Evolutionary conservation across 2,888 invertebrate genomes (phyloP).

Genomic region (Stenolophus ochropezus): DNA sequence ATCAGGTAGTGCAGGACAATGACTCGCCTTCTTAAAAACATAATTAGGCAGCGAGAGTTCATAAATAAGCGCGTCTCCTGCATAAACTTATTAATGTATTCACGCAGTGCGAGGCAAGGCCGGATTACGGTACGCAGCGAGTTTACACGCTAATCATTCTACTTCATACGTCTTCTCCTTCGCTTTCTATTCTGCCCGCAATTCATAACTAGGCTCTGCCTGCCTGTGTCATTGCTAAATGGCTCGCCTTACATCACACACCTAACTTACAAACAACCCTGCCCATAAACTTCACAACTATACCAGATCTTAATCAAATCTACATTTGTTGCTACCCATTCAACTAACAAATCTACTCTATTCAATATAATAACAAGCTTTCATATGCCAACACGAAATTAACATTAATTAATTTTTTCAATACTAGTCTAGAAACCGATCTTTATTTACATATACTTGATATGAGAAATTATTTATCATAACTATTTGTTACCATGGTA

Average conservation of each 20-base stretch:
- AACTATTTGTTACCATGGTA: too few species aligned
- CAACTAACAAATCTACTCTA: too few species aligned
- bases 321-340: too few species aligned
- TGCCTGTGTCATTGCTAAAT: not conserved
- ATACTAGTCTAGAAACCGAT: too few species aligned
- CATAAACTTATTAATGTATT: slow-evolving; percentile 57
- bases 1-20: not conserved
- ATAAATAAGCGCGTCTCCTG: slow-evolving; percentile 22
- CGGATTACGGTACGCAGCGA: slow-evolving; percentile 12
- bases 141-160: slow-evolving; percentile 56
- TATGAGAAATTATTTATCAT: too few species aligned
- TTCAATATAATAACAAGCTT: too few species aligned
- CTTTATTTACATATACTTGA: too few species aligned
- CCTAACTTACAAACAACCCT: not conserved
- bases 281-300: not conserved
- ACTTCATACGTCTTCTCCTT: slow-evolving; percentile 34
- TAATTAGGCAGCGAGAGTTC: slow-evolving; percentile 41
- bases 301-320: not conserved
- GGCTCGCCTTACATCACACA: not conserved
- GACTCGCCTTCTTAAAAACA: slow-evolving; percentile 47
- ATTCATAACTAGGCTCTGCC: not conserved
- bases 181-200: not conserved
- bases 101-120: slow-evolving; percentile 42
- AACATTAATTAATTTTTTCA: too few species aligned
- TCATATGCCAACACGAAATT: too few species aligned